A percentile compares a stretch with the other conserved stretches of the same genome.
phyloP scores from a whole-genome alignment of 1,140 invertebrate species.

The Drosophila hydei region DNA sequence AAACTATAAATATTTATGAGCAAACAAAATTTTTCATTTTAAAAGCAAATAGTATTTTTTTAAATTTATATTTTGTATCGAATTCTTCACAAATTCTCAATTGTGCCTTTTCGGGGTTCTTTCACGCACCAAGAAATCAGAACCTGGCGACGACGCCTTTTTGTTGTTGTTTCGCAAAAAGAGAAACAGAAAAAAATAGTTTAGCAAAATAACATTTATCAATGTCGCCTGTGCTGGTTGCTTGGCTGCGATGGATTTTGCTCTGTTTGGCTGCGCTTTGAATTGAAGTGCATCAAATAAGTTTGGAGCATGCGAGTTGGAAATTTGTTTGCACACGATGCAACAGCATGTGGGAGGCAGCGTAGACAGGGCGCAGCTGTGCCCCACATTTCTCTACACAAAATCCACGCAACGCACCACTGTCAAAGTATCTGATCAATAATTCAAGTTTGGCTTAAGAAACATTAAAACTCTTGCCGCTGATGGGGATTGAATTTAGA shows the following conservation, averaged over 20 bases:
- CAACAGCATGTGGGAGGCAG: not conserved
- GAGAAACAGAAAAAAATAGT: conserved; percentile 2
- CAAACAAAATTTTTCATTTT: too few relatives aligned
- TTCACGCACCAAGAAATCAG: not conserved
- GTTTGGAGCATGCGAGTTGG: conserved; percentile 55
- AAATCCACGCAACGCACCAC: not conserved
- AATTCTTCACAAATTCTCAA: not conserved
- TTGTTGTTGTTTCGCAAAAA: conserved; percentile 3
- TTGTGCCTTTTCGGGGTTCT: conserved; percentile 3
- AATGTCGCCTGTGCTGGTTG: conserved; percentile 9
- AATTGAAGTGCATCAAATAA: conserved; percentile 62
- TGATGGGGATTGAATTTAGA: not conserved
- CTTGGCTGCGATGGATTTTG: not conserved
- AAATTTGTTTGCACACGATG: conserved; percentile 51
- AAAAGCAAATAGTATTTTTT: too few relatives aligned
- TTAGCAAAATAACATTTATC: conserved; percentile 27
- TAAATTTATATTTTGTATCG: too few relatives aligned
- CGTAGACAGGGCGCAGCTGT: not conserved
- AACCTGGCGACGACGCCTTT: conserved; percentile 1
- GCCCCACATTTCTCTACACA: not conserved
- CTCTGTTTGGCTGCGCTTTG: conserved; percentile 14
- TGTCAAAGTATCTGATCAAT: conserved; percentile 21
- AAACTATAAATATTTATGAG: too few relatives aligned
- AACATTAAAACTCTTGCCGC: conserved; percentile 21
- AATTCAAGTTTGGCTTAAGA: conserved; percentile 21